Base-by-base conservation (phyloP, 2,797 vertebrate species). In the Poliocrania exsul region DNA sequence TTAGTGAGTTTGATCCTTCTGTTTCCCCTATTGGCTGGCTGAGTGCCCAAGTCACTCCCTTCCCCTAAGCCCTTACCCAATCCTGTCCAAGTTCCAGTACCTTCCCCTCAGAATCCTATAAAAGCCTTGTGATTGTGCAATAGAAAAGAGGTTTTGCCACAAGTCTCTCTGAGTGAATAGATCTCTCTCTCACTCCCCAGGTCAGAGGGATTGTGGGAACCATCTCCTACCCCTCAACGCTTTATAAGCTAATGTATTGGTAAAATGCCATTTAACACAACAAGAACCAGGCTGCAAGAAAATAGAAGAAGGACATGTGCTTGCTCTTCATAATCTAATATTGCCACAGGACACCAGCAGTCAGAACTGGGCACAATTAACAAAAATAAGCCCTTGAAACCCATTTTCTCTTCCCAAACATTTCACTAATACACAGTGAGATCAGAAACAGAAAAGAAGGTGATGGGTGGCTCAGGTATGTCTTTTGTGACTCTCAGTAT, bases 401-500 rank as follows among this genome's bases (percentile, higher is more conserved):
- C 5, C 11, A 6, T 70, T 70, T 80, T 51, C 25, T 80, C 24
- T 62, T 65, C 10, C 11, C 25, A 94, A 84, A 57, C 6, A 20
- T 12, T 65, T 70, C 37, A 53, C 15, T 57, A 44, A 54, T 9
- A 38, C 14, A 71, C 4, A 0, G 20, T 9, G 8, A 85, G 71
- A 64, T 35, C 29, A 79, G 51, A 71, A 87, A 77, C 17, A 46
- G 66, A 64, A 49, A 23, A 81, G 15, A 78, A 81, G 8, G 19
- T 10, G 6, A 21, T 58, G 24, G 2, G 6, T 67, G 49, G 40
- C 16, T 56, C 37, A 44, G 38, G 42, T 28, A 42, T 16, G 23
- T n/a, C 29, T n/a, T 44, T 56, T 12, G 5, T n/a, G 24, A 46
- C 9, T 50, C 31, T 40, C 0, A 0, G 1, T 4, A 31, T 57